phyloP scores from a whole-genome alignment of 1,140 invertebrate genomes.

The Heterodera carotae region DNA sequence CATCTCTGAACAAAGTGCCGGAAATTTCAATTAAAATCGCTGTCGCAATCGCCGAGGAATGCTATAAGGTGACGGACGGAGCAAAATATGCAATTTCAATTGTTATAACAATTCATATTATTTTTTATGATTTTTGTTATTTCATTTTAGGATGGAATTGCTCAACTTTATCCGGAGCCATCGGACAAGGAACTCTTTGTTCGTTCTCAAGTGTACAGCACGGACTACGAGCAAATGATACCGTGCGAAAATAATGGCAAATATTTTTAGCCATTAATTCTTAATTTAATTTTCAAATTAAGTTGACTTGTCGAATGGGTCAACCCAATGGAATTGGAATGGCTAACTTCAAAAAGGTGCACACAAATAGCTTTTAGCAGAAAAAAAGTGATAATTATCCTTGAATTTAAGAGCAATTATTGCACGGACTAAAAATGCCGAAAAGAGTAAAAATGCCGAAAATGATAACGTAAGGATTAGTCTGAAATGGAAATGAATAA shows the following conservation, averaged over 20 bases:
- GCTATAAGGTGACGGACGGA: slow-evolving; percentile 71
- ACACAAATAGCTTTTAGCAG: too few species aligned
- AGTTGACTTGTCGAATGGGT: too few species aligned
- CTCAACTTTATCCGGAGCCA: slow-evolving; percentile 69
- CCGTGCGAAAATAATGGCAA: slow-evolving; percentile 15
- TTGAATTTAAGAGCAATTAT: too few species aligned
- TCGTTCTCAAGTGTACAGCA: slow-evolving; percentile 68
- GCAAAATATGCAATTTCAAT: not conserved
- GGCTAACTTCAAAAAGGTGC: too few species aligned
- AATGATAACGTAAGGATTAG: too few species aligned
- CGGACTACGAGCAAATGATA: slow-evolving; percentile 69
- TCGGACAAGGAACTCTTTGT: slow-evolving; percentile 69
- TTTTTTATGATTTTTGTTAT: slow-evolving; percentile 12
- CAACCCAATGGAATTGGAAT: too few species aligned
- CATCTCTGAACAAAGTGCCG: slow-evolving; percentile 81
- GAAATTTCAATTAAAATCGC: slow-evolving; percentile 87
- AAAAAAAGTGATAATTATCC: too few species aligned
- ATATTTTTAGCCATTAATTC: too few species aligned
- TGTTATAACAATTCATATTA: not conserved
- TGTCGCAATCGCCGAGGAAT: slow-evolving; percentile 78
- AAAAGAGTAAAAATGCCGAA: too few species aligned
- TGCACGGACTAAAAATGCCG: too few species aligned
- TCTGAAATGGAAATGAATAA: too few species aligned
- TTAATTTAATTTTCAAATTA: not conserved
- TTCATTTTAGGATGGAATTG: slow-evolving; percentile 67